A percentile compares a stretch with the other conserved stretches of the same genome.
Evolutionary conservation across 2,888 invertebrate genomes (phyloP).

Genomic region (Spialia ferax): DNA sequence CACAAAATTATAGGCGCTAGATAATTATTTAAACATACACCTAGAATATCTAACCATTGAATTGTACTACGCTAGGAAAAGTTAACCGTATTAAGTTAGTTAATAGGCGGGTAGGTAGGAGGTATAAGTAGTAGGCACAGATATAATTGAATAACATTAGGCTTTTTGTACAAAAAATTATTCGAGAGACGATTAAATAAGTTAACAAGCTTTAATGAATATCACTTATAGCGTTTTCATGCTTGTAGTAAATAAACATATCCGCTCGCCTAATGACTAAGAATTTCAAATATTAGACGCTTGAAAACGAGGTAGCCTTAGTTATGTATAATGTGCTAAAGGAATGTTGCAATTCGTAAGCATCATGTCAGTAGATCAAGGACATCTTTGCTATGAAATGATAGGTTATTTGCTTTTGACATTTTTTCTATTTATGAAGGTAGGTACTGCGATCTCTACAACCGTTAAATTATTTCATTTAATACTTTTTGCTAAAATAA

Average conservation of each 20-base stretch:
- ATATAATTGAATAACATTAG: too few relatives aligned
- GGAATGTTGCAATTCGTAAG: constrained; percentile 30
- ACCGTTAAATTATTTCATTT: too few relatives aligned
- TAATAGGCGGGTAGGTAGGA: too few relatives aligned
- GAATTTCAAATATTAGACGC: constrained; percentile 32
- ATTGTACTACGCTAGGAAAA: too few relatives aligned
- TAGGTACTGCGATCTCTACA: background rate
- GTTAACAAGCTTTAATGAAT: background rate
- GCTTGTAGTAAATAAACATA: background rate
- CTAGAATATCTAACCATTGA: background rate
- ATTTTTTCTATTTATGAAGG: constrained; percentile 17
- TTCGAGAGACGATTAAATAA: too few relatives aligned
- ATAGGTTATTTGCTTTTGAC: background rate
- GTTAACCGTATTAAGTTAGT: too few relatives aligned
- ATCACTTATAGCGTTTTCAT: background rate
- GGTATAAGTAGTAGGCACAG: too few relatives aligned
- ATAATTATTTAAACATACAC: constrained; percentile 8
- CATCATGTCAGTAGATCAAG: constrained; percentile 32
- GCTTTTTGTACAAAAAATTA: too few relatives aligned
- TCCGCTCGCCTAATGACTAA: background rate
- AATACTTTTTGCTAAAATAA: too few relatives aligned
- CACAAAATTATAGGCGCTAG: constrained; percentile 23
- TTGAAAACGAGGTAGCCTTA: constrained; percentile 5
- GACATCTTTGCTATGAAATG: constrained; percentile 32
- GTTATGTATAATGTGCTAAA: constrained; percentile 21